Percentiles rank a stretch among this genome's conserved stretches.
Conservation (phyloP, 2,888 invertebrate species). For the Zeuzera pyrina region DNA sequence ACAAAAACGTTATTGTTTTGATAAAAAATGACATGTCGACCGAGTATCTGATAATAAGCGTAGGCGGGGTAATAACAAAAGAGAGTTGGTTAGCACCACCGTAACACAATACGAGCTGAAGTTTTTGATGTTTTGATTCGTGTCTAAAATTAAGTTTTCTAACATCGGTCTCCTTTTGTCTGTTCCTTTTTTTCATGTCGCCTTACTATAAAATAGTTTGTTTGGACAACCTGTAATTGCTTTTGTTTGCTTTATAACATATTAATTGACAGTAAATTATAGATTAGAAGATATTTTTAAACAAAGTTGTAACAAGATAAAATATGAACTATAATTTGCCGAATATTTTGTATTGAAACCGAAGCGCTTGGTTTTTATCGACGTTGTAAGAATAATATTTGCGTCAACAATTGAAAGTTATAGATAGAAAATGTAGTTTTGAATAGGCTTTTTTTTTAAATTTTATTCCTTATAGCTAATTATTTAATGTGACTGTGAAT, state of each 20-base stretch:
- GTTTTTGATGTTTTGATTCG: slow-evolving; percentile 59
- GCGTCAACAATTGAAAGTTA: too few relatives aligned
- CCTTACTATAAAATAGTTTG: slow-evolving; percentile 27
- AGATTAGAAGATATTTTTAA: too few relatives aligned
- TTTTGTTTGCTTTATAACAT: slow-evolving; percentile 52
- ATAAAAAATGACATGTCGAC: slow-evolving; percentile 69
- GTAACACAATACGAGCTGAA: slow-evolving; percentile 53
- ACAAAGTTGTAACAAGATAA: too few relatives aligned
- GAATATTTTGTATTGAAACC: too few relatives aligned
- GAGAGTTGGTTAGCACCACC: slow-evolving; percentile 65
- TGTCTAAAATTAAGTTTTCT: slow-evolving; percentile 68
- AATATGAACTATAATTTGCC: too few relatives aligned
- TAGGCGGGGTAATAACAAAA: slow-evolving; percentile 62
- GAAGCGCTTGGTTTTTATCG: too few relatives aligned
- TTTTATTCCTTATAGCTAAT: too few relatives aligned
- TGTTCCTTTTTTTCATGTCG: slow-evolving; percentile 42
- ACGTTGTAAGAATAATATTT: too few relatives aligned
- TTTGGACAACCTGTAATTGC: slow-evolving; percentile 18
- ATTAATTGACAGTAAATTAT: too few relatives aligned
- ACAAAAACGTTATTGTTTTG: slow-evolving; percentile 66
- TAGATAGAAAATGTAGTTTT: too few relatives aligned
- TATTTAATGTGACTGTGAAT: too few relatives aligned
- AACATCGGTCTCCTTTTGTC: slow-evolving; percentile 46
- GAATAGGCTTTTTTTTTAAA: too few relatives aligned
- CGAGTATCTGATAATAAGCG: slow-evolving; percentile 67